phyloP scores from a whole-genome alignment of 2,113 vertebrate species.

The Ifrita kowaldi region DNA sequence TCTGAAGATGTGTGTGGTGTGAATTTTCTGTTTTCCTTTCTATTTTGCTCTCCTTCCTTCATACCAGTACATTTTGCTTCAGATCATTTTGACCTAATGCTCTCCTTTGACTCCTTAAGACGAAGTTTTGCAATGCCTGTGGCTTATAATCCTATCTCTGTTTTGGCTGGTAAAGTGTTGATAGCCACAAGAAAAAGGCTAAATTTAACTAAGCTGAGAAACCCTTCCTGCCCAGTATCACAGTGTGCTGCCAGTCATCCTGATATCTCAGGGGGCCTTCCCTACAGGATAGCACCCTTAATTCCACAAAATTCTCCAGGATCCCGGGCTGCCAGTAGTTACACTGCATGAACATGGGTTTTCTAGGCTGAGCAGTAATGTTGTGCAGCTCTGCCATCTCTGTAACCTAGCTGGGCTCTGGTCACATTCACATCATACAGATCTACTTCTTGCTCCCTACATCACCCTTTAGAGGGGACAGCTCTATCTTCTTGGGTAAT shows the following conservation, averaged over 20 bases:
- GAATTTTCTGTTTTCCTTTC: neutral
- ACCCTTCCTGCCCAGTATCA: neutral
- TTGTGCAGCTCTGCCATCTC: neutral
- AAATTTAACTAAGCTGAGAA: slow-evolving; percentile 12
- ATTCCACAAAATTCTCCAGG: neutral
- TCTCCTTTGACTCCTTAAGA: slow-evolving; percentile 21
- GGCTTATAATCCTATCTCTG: slow-evolving; percentile 36
- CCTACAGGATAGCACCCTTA: neutral
- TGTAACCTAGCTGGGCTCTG: neutral
- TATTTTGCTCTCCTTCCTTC: neutral
- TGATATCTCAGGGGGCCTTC: neutral
- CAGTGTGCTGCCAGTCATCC: neutral
- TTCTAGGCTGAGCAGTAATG: neutral
- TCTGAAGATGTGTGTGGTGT: neutral
- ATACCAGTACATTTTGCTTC: neutral
- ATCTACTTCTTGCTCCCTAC: neutral
- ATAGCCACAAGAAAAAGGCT: neutral
- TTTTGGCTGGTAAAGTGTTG: slow-evolving; percentile 28
- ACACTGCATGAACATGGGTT: neutral
- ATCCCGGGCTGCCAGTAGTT: neutral
- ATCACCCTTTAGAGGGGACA: neutral
- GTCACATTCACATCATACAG: neutral
- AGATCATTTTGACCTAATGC: slow-evolving; percentile 23
- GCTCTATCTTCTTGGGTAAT: neutral
- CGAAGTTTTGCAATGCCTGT: neutral